Percentiles rank a stretch among this genome's conserved stretches.
Conservation (phyloP, 2,888 invertebrate genomes). For the Dascillus cervinus region DNA sequence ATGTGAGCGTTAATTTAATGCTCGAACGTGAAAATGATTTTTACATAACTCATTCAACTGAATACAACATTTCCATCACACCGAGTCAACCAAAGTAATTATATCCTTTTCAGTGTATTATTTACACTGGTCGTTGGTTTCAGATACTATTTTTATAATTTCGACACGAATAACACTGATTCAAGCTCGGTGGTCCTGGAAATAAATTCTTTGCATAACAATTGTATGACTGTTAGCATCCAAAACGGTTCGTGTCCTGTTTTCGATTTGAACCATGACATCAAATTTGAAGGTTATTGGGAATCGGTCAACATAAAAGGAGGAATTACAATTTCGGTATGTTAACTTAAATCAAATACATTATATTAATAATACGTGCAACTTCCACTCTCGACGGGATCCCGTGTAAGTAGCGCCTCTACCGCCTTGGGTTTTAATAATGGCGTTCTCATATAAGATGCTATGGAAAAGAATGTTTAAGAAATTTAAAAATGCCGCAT, state of each 20-base stretch:
- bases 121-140: too few species aligned
- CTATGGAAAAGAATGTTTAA: too few species aligned
- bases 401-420: too few species aligned
- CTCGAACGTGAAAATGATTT: constrained; percentile 56
- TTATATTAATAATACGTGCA: too few species aligned
- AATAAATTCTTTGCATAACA: constrained; percentile 56
- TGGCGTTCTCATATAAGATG: too few species aligned
- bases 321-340: constrained; percentile 71
- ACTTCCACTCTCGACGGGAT: too few species aligned
- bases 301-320: constrained; percentile 71
- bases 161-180: constrained; percentile 20
- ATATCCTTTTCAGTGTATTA: constrained; percentile 4
- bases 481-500: too few species aligned
- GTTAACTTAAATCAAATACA: too few species aligned
- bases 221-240: constrained; percentile 73
- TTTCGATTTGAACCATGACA: constrained; percentile 71
- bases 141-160: constrained; percentile 23
- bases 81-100: constrained; percentile 52
- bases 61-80: constrained; percentile 43
- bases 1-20: constrained; percentile 51
- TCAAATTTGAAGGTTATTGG: constrained; percentile 68
- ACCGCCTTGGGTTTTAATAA: too few species aligned
- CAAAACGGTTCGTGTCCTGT: constrained; percentile 77
- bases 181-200: constrained; percentile 49
- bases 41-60: constrained; percentile 41